Base-by-base conservation (phyloP, 2,888 invertebrate species). In the Hyppa rectilinea region DNA sequence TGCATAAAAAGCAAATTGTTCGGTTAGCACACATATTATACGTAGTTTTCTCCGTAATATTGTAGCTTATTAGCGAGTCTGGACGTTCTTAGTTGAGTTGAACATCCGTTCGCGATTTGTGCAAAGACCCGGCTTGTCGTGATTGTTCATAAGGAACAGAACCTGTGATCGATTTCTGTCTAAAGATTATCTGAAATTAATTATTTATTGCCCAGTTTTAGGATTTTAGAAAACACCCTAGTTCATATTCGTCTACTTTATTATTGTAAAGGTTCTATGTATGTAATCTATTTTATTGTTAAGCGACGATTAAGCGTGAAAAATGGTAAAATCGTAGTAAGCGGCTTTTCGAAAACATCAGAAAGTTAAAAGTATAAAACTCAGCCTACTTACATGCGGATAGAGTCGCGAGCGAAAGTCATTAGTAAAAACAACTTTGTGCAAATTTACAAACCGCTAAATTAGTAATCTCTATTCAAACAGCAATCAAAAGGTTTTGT, bases 41-140 rank as follows among this genome's bases (percentile, higher is more conserved):
- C 58, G 63, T 58, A 81, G 49, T 67, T 80, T 69, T 76, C 77
- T 67, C 76, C 64, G 67, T 80, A 62, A 78, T 49, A 45, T 58
- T 53, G 49, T 58, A 38, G 53, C 52, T 64, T 61, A 80, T 75
- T 78, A 75, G 49, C 59, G 34, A 53, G 63, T 52, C 43, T 45
- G 52, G 50, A 26, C 36, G 45, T 36, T 62, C n/a, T 38, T n/a
- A 66, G 23, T 38, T 2, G 38, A 63, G 59, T 67, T 43, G 20
- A 56, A 29, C 29, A 55, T 77, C 56, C 58, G 63, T 64, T 78
- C 34, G 36, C 23, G 64, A 63, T 64, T 60, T 56, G 45, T 56
- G 60, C 34, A 53, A 55, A 60, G 23, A 58, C 2, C 12, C 12
- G 12, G 38, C 68, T 23, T 10, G n/a, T 17, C 12, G 12, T 4